Evolutionary conservation across 2,113 vertebrate species (phyloP), one percentile per base, ranked within the genome.

Genomic region (Microcebus ravelobensis): DNA sequence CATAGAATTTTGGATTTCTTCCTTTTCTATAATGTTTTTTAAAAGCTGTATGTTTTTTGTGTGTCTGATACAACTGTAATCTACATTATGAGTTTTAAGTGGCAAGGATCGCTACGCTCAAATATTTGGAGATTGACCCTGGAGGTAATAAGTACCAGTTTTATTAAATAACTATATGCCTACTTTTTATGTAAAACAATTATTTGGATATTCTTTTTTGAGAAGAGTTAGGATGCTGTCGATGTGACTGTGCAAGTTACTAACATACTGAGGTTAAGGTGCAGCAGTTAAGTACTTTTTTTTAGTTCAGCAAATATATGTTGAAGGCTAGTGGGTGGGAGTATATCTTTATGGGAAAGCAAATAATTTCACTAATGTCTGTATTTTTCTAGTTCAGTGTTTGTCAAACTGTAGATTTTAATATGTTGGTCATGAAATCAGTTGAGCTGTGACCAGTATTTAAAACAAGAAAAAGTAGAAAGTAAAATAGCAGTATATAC

Each of bases 341-440:
- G 61, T 79, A 65, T 74, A 71, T 71, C 94, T 97, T 59, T 91
- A 59, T 61, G 36, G 23, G 18, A 68, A 96, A 83, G 21, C 61
- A 95, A 39, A 68, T 85, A 71, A 74, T 91, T 82, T 91, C 65
- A 96, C 73, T 91, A 63, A 68, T 76, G 18, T 61, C 61, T 91
- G 1, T 84, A 42, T 77, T 91, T 94, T 21, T 83, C 11, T 63
- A 87, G 31, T 93, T 91, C 25, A 90, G 15, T 74, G 34, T 94
- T 82, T 79, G 5, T 90, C 34, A 94, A 12, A 48, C 21, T 52
- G 29, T 7, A 96, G 14, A 17, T 87, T 93, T 96, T 48, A 91
- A 61, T 14, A 70, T 93, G 68, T 81, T 93, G 27, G 20, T 70
- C 48, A 65, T 50, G 70, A 96, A 95, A 68, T 67, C 87, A 39